phyloP scores from a whole-genome alignment of 2,888 invertebrate species.

The Aproaerema taeniolella region DNA sequence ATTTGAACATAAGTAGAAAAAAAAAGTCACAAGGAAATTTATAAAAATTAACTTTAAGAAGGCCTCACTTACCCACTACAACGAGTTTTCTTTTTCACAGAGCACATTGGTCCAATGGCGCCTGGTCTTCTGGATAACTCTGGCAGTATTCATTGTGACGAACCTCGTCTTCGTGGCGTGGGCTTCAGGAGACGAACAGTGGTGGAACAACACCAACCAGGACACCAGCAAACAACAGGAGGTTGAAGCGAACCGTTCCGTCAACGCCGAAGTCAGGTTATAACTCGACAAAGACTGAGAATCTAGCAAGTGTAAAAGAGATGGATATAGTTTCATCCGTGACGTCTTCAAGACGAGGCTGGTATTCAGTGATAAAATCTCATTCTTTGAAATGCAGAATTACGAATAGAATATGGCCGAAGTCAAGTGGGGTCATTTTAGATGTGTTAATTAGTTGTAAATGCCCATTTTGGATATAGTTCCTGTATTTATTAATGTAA shows the following conservation, averaged over 20 bases:
- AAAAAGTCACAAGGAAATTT: too few relatives aligned
- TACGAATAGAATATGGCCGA: too few relatives aligned
- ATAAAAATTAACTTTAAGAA: too few relatives aligned
- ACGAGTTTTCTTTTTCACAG: slow-evolving; percentile 57
- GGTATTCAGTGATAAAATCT: too few relatives aligned
- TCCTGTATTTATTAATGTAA: too few relatives aligned
- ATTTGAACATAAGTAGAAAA: too few relatives aligned
- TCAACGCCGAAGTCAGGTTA: slow-evolving; percentile 55
- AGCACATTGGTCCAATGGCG: slow-evolving; percentile 84
- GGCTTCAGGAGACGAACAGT: slow-evolving; percentile 87
- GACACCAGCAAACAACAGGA: slow-evolving; percentile 50
- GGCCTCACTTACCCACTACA: too few relatives aligned
- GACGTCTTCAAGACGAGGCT: background rate
- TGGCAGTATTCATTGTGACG: slow-evolving; percentile 83
- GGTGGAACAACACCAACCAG: slow-evolving; percentile 80
- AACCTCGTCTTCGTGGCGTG: slow-evolving; percentile 84
- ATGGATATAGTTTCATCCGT: background rate
- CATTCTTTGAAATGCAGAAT: too few relatives aligned
- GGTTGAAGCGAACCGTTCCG: slow-evolving; percentile 41
- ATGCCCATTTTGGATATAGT: too few relatives aligned
- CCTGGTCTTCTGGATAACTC: slow-evolving; percentile 88
- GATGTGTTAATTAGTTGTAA: too few relatives aligned
- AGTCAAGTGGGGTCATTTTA: too few relatives aligned
- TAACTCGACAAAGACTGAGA: slow-evolving; percentile 25
- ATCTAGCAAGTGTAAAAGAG: background rate